Evolutionary conservation across 2,113 vertebrate species (phyloP).

Genomic region (Pteruthius melanotis): DNA sequence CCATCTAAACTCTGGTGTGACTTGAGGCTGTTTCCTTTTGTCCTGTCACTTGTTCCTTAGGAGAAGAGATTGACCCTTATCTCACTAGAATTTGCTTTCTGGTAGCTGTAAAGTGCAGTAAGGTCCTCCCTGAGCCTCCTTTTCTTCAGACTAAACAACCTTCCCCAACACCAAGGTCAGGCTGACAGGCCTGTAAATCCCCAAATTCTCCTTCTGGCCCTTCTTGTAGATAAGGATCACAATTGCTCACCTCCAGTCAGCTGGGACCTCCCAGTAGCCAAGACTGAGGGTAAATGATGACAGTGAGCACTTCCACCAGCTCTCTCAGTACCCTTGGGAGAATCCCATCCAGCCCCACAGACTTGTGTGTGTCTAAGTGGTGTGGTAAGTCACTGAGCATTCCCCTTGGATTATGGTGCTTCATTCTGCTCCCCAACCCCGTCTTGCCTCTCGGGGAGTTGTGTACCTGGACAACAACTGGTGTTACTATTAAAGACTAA

Average conservation of each 20-base stretch:
- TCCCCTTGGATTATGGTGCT: background rate
- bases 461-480: background rate
- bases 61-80: background rate
- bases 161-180: background rate
- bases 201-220: background rate
- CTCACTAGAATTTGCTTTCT: background rate
- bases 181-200: background rate
- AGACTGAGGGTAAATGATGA: background rate
- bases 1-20: background rate
- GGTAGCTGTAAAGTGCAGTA: background rate
- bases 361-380: background rate
- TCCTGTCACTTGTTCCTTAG: background rate
- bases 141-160: background rate
- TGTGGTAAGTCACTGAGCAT: background rate
- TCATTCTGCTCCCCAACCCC: background rate
- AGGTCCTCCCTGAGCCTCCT: background rate
- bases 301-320: background rate
- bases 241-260: background rate
- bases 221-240: background rate
- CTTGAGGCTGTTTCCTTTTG: background rate
- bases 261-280: background rate
- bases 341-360: background rate
- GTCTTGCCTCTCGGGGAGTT: background rate
- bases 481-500: background rate
- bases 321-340: background rate